Percentiles rank a stretch among this genome's conserved stretches.
These are phyloP conservation scores for Scolopax mira DNA, from an alignment of 2,113 vertebrate genomes.

Conservation along the genomic window DNA sequence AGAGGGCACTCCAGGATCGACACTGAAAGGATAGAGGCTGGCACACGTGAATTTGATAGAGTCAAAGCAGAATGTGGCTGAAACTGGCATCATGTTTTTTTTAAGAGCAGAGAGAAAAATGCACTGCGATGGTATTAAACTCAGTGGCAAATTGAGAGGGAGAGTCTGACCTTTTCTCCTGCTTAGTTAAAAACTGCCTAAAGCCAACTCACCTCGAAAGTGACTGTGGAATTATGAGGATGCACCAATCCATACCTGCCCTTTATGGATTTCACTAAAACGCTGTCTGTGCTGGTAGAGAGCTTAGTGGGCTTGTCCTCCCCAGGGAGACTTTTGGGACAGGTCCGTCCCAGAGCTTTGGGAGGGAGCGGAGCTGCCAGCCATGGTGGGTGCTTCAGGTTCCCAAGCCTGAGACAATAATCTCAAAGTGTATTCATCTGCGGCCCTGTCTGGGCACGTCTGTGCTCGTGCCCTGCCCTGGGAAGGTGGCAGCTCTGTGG, in stretches of 20 bases:
- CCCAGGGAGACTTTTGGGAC: background rate
- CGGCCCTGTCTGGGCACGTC: background rate
- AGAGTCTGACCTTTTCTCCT: background rate
- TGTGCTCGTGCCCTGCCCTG: background rate
- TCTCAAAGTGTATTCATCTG: background rate
- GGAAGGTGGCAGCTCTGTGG: background rate
- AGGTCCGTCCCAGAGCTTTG: background rate
- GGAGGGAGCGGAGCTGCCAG: background rate
- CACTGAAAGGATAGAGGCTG: background rate
- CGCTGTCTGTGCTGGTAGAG: background rate
- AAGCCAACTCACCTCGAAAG: background rate
- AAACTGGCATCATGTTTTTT: background rate
- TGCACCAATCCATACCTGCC: background rate
- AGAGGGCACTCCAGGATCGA: background rate
- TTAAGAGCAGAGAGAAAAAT: background rate
- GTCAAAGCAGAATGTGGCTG: background rate
- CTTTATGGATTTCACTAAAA: background rate
- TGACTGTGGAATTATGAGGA: background rate
- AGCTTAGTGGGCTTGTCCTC: background rate
- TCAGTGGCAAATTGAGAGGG: background rate
- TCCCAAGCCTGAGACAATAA: background rate
- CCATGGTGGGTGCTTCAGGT: rapidly evolving
- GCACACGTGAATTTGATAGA: background rate
- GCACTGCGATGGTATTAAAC: background rate
- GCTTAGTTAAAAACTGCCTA: background rate